These are phyloP conservation scores for Embidobia sp. DNA, from an alignment of 2,888 invertebrate species.

Conservation along the genomic window DNA sequence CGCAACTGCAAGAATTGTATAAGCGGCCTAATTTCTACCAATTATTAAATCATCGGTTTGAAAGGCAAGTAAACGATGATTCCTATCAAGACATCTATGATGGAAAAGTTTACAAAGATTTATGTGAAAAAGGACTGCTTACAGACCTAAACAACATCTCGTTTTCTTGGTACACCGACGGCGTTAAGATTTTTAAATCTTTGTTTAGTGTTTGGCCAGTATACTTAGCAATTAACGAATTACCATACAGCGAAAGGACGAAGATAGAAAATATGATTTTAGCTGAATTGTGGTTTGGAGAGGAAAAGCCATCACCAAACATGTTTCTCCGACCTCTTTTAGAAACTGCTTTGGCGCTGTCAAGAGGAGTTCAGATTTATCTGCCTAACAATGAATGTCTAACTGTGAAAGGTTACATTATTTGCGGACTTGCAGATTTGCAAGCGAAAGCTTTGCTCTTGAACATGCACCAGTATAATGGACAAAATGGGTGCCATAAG, in stretches of 20 bases:
- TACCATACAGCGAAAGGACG: neutral
- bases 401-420: neutral
- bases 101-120: slow-evolving; percentile 7
- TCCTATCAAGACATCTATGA: neutral
- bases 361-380: neutral
- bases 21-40: neutral
- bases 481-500: neutral
- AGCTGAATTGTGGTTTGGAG: neutral
- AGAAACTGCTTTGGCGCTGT: neutral
- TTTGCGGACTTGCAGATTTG: slow-evolving; percentile 2
- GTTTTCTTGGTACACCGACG: slow-evolving; percentile 9
- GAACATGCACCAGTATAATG: neutral
- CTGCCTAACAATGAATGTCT: neutral
- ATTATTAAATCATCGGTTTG: neutral
- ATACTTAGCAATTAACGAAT: neutral
- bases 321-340: neutral
- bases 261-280: neutral
- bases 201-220: neutral
- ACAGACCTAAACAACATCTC: neutral
- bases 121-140: neutral
- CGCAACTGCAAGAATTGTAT: slow-evolving; percentile 1
- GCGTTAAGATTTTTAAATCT: neutral
- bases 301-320: neutral
- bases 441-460: neutral
- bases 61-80: neutral